These are phyloP conservation scores for Brachypodius melanocephalos DNA, from an alignment of 2,113 vertebrate species.

Conservation along the genomic window DNA sequence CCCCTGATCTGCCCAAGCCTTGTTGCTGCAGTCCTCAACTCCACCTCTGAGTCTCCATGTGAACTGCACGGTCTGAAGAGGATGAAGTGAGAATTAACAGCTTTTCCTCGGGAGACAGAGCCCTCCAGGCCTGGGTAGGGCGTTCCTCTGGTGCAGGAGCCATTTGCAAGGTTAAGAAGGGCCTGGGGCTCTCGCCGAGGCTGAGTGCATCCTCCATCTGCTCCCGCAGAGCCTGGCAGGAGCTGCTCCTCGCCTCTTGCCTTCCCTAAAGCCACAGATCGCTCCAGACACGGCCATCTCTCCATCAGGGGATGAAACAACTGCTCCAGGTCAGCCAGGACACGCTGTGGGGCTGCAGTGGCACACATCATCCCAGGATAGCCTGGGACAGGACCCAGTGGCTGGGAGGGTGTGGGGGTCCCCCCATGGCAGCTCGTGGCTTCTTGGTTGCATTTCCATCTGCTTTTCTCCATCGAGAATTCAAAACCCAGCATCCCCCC, in stretches of 20 bases:
- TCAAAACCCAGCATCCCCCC: neutral
- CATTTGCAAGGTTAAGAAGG: conserved; percentile 22
- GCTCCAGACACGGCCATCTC: neutral
- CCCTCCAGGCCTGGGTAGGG: neutral
- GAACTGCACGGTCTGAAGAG: neutral
- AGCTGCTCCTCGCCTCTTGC: neutral
- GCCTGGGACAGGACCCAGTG: accelerated
- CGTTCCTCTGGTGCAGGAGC: neutral
- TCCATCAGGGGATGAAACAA: neutral
- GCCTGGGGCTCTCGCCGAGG: neutral
- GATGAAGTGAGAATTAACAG: neutral
- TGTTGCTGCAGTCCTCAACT: neutral
- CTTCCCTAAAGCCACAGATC: neutral
- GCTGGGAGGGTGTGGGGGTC: accelerated
- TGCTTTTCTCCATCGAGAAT: neutral
- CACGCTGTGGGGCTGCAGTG: accelerated
- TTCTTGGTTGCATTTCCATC: neutral
- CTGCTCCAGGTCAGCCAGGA: neutral
- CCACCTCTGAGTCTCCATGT: neutral
- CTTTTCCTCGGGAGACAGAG: neutral
- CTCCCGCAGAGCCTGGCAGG: neutral
- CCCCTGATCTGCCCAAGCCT: neutral
- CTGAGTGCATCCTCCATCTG: conserved; percentile 5
- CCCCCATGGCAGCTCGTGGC: neutral
- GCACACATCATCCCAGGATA: accelerated